phyloP scores from a whole-genome alignment of 2,888 invertebrate species.

The Gnatocerus cornutus region DNA sequence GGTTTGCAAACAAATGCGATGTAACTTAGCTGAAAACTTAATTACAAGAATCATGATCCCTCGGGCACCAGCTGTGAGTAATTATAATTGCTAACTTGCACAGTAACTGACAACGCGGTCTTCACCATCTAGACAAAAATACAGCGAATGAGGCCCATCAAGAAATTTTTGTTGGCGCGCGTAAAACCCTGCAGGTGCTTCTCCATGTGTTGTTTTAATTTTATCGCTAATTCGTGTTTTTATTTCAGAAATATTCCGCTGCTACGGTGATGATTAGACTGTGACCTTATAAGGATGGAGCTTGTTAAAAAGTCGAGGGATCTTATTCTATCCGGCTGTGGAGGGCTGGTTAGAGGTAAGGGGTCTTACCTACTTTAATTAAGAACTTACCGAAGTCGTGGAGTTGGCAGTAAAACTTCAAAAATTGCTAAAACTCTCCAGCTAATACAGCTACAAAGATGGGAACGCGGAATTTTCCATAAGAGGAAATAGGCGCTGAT shows the following conservation, averaged over 20 bases:
- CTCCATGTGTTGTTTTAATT: conserved; percentile 35
- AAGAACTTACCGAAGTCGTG: conserved; percentile 57
- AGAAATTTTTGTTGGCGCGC: conserved; percentile 15
- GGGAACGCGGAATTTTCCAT: conserved; percentile 20
- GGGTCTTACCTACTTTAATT: conserved; percentile 59
- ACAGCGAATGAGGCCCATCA: not conserved
- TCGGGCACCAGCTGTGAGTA: conserved; percentile 63
- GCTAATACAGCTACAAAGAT: conserved; percentile 39
- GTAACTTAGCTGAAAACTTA: conserved; percentile 63
- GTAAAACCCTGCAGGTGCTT: conserved; percentile 37
- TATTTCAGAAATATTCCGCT: conserved; percentile 36
- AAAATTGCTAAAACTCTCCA: conserved; percentile 52
- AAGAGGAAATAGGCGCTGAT: conserved; percentile 20
- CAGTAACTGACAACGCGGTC: conserved; percentile 53
- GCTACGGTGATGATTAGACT: conserved; percentile 26
- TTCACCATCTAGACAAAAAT: conserved; percentile 9
- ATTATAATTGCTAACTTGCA: conserved; percentile 60
- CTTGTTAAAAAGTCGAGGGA: conserved; percentile 44
- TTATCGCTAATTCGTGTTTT: conserved; percentile 33
- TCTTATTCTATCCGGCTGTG: conserved; percentile 24
- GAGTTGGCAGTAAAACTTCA: conserved; percentile 57
- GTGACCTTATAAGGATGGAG: conserved; percentile 24
- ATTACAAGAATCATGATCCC: conserved; percentile 63
- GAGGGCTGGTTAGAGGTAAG: conserved; percentile 19
- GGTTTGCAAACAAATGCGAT: conserved; percentile 59